A percentile compares a stretch with the other conserved stretches of the same genome.
These are phyloP conservation scores for Agelastica alni DNA, from an alignment of 2,888 invertebrate genomes.

Conservation along the genomic window DNA sequence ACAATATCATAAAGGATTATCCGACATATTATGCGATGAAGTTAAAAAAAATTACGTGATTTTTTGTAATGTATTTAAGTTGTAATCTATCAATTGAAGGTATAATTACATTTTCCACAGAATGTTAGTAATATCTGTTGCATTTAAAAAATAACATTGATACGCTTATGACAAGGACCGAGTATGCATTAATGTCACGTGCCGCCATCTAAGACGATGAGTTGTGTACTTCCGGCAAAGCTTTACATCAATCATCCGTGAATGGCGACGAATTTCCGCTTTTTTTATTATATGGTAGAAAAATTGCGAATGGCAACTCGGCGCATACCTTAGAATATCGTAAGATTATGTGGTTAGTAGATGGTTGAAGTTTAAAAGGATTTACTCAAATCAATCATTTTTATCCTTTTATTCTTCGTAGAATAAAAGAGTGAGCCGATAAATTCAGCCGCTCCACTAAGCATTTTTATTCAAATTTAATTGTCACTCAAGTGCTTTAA, in stretches of 20 bases:
- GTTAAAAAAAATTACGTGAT: too few species aligned
- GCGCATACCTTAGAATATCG: not conserved
- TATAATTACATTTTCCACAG: too few species aligned
- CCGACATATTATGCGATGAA: too few species aligned
- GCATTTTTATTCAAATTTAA: not conserved
- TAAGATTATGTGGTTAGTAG: slow-evolving; percentile 2
- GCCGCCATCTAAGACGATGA: slow-evolving; percentile 40
- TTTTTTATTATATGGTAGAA: slow-evolving; percentile 21
- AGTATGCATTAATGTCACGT: slow-evolving; percentile 45
- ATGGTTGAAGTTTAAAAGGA: not conserved
- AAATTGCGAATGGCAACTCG: not conserved
- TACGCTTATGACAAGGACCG: slow-evolving; percentile 1
- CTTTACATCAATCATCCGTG: slow-evolving; percentile 40
- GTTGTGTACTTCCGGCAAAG: slow-evolving; percentile 45
- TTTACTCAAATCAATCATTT: slow-evolving; percentile 5
- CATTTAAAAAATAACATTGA: not conserved
- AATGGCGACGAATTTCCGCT: slow-evolving; percentile 34
- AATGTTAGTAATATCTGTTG: too few species aligned
- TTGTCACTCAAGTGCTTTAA: too few species aligned
- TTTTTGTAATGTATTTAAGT: too few species aligned
- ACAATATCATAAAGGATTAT: too few species aligned
- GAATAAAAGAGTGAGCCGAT: not conserved
- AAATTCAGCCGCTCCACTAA: not conserved
- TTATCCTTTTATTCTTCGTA: not conserved
- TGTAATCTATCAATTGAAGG: too few species aligned